phyloP scores from a whole-genome alignment of 2,797 vertebrate species.

The Cheirogaleus major region DNA sequence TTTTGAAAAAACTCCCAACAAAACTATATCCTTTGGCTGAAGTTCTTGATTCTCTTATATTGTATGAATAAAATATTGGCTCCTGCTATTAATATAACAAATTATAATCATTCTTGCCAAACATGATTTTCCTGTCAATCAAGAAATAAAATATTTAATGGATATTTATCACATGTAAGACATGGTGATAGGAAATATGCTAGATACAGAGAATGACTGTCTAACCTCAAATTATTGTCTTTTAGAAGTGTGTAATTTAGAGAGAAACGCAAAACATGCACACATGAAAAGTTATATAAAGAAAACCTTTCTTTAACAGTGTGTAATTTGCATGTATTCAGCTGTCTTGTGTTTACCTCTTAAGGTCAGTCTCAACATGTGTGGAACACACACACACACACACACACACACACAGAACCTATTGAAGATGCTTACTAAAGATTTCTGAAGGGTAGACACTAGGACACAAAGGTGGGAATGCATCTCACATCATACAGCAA shows the following conservation, averaged over 20 bases:
- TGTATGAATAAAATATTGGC: not conserved
- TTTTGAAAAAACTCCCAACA: not conserved
- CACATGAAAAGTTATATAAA: not conserved
- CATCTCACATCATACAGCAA: not conserved
- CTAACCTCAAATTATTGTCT: not conserved
- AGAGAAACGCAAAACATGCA: not conserved
- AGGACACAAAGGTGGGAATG: not conserved
- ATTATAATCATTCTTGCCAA: not conserved
- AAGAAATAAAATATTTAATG: not conserved
- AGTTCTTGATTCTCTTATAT: not conserved
- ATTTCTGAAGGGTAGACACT: not conserved
- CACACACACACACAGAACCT: not conserved
- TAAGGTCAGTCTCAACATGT: not conserved
- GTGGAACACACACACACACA: not conserved
- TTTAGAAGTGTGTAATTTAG: not conserved
- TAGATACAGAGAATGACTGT: not conserved
- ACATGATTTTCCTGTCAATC: conserved; percentile 4
- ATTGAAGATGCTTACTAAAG: not conserved
- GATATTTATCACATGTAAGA: not conserved
- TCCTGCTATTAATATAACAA: not conserved
- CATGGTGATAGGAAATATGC: not conserved
- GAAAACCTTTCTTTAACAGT: not conserved
- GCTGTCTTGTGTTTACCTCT: not conserved
- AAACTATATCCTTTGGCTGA: not conserved
- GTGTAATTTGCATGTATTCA: not conserved